Percentiles rank a stretch among this genome's conserved stretches.
Evolutionary conservation across 2,113 vertebrate species (phyloP).

Genomic region (Gadus chalcogrammus): DNA sequence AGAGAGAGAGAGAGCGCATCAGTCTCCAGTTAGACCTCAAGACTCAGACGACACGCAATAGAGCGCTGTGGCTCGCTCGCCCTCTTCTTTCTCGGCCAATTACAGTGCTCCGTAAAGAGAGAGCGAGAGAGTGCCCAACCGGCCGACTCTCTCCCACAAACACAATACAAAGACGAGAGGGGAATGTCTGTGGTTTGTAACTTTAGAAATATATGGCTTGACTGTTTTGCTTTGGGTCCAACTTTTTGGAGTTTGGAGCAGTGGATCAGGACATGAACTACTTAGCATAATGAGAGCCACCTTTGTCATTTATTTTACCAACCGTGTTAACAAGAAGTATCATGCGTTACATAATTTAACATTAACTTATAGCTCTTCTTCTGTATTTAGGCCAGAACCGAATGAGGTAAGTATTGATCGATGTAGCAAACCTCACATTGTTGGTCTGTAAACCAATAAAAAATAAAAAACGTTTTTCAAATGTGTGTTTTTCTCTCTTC

Average conservation of each 20-base stretch:
- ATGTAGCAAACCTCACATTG: too few species aligned
- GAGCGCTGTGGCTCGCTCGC: conserved; percentile 48
- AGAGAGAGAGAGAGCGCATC: conserved; percentile 40
- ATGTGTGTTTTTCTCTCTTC: too few species aligned
- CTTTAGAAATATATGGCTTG: too few species aligned
- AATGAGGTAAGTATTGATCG: too few species aligned
- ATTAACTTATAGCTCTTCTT: background rate
- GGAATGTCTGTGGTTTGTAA: too few species aligned
- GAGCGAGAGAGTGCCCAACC: conserved; percentile 60
- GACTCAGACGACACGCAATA: conserved; percentile 46
- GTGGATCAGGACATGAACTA: background rate
- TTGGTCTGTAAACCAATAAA: too few species aligned
- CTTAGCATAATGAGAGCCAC: background rate
- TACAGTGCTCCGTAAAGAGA: conserved; percentile 77
- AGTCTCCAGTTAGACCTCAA: conserved; percentile 69
- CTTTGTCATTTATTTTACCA: background rate
- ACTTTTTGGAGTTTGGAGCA: background rate
- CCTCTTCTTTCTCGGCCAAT: conserved; percentile 74
- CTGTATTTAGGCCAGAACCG: background rate
- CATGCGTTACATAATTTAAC: background rate
- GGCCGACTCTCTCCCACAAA: conserved; percentile 41
- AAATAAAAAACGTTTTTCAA: too few species aligned
- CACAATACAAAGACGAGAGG: too few species aligned
- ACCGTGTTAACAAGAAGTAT: background rate
- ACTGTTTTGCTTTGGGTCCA: background rate